These are phyloP conservation scores for Agrotis puta DNA, from an alignment of 2,888 invertebrate species.

Conservation along the genomic window DNA sequence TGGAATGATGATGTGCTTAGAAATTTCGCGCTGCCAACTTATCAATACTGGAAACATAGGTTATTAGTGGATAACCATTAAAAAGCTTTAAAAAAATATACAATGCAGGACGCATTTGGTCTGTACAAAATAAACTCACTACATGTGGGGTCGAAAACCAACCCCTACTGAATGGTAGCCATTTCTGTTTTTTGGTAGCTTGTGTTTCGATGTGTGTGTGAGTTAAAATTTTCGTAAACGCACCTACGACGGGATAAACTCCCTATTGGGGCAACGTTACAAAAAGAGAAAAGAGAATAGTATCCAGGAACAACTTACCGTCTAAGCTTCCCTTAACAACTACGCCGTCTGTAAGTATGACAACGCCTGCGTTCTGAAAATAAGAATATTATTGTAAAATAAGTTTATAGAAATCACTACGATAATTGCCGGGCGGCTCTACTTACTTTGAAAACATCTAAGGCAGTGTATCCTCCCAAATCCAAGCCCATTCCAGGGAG, in stretches of 20 bases:
- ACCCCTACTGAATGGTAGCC: too few species aligned
- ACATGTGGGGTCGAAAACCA: too few species aligned
- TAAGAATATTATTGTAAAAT: slow-evolving; percentile 37
- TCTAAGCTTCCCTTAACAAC: slow-evolving; percentile 91
- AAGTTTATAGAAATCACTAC: background rate
- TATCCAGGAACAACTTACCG: slow-evolving; percentile 86
- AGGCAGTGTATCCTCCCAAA: slow-evolving; percentile 80
- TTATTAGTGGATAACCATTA: too few species aligned
- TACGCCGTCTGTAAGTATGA: slow-evolving; percentile 94
- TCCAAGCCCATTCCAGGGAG: slow-evolving; percentile 83
- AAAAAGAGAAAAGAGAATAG: background rate
- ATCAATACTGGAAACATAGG: background rate
- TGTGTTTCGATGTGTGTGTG: too few species aligned
- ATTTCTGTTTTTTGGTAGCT: too few species aligned
- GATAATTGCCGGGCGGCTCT: too few species aligned
- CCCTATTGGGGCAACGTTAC: too few species aligned
- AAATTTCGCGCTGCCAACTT: background rate
- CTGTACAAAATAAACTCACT: too few species aligned
- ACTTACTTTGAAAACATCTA: slow-evolving; percentile 84
- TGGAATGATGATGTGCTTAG: slow-evolving; percentile 17
- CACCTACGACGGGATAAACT: too few species aligned
- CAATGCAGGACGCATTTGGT: too few species aligned
- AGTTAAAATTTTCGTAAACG: too few species aligned
- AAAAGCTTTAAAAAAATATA: too few species aligned
- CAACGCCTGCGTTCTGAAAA: slow-evolving; percentile 94